These are phyloP conservation scores for Colletes latitarsis DNA, from an alignment of 1,140 invertebrate genomes.

Conservation along the genomic window DNA sequence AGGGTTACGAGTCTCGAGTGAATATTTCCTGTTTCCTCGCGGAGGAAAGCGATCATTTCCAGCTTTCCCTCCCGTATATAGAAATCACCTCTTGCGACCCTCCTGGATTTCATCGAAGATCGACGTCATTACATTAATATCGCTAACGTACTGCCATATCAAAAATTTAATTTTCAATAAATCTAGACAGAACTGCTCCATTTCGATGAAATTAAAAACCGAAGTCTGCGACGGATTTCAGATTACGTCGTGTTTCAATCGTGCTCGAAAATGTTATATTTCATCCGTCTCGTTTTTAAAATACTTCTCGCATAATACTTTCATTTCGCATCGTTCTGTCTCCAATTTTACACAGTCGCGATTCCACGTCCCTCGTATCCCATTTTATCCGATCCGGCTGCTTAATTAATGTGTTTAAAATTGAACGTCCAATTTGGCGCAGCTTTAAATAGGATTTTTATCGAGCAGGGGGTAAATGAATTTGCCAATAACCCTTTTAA, in stretches of 20 bases:
- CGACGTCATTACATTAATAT: too few species aligned
- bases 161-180: too few species aligned
- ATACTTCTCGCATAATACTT: neutral
- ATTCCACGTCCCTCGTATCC: neutral
- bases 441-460: neutral
- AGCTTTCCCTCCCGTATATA: neutral
- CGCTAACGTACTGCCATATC: too few species aligned
- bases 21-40: conserved; percentile 28
- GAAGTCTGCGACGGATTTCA: too few species aligned
- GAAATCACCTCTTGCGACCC: neutral
- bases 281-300: too few species aligned
- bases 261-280: too few species aligned
- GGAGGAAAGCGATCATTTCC: conserved; percentile 20
- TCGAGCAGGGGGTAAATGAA: neutral
- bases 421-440: neutral
- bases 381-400: neutral
- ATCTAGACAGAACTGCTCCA: too few species aligned
- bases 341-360: neutral
- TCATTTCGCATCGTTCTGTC: neutral
- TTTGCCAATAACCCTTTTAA: neutral
- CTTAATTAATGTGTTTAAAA: conserved; percentile 1
- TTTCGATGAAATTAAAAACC: too few species aligned
- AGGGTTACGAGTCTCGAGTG: conserved; percentile 29
- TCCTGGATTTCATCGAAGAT: neutral
- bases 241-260: too few species aligned